These are phyloP conservation scores for Phylloscopus collybita DNA, from an alignment of 2,797 vertebrate species.

Conservation along the genomic window DNA sequence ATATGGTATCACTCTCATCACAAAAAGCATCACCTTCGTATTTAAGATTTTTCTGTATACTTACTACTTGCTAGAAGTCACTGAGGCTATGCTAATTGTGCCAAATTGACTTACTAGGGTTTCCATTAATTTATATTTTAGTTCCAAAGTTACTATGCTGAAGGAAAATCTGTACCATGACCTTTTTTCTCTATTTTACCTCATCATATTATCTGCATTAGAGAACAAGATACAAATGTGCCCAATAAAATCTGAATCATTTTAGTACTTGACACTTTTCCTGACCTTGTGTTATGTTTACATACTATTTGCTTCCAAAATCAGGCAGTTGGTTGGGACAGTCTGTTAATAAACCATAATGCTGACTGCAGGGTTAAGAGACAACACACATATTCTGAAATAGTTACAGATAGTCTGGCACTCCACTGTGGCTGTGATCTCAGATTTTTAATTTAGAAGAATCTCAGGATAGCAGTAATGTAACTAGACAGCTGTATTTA, in stretches of 20 bases:
- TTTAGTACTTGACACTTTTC: neutral
- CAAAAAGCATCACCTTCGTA: neutral
- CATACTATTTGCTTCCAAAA: neutral
- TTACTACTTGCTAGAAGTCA: neutral
- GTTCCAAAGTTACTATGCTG: neutral
- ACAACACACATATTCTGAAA: neutral
- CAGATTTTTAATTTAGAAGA: conserved; percentile 47
- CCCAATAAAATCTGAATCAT: neutral
- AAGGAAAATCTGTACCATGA: neutral
- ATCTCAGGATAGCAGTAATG: conserved; percentile 8
- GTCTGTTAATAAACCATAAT: neutral
- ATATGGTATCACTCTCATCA: neutral
- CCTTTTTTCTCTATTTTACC: neutral
- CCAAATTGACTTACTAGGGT: neutral
- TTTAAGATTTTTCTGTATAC: neutral
- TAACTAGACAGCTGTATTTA: conserved; percentile 49
- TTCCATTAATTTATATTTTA: neutral
- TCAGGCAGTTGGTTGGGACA: neutral
- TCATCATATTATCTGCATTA: neutral
- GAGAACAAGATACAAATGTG: neutral
- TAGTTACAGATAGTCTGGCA: conserved; percentile 26
- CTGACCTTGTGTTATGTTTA: conserved; percentile 4
- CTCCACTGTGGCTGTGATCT: neutral
- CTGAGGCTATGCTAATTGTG: neutral
- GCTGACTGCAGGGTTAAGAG: neutral